Evolutionary conservation across 2,113 vertebrate species (phyloP), one percentile per base, ranked within the genome.

Genomic region (Oncorhynchus mykiss): DNA sequence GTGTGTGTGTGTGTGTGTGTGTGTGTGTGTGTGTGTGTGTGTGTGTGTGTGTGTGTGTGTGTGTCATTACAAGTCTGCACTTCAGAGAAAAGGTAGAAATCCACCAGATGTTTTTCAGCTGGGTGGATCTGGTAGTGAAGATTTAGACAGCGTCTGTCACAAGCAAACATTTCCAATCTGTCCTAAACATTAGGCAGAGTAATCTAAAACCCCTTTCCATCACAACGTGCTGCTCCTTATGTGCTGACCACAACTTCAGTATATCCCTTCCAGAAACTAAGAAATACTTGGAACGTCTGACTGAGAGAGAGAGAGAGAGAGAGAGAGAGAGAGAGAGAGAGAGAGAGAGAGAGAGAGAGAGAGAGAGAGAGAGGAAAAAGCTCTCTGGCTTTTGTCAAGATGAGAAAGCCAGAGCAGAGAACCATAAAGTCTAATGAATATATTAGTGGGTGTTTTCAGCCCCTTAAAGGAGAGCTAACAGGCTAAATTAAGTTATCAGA

Each of bases 401-500:
- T 90, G 91, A 92, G 88, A 93, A 92, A 92, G 90, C 88, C 93
- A 94, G 93, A 92, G 88, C 91, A 71, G 64, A 90, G 14, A 67
- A 89, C 90, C 90, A 91, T 93, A 92, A 93, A 94, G 91, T 91
- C 88, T 94, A 94, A 93, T 94, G 91, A 95, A 94, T 92, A 94
- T 91, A 94, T 95, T 95, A 57, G 54, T 93, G 93, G 92, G 93
- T 90, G 92, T 88, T 92, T 94, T 93, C 88, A 91, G 91, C 85
- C 74, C 90, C 92, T 92, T 92, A 93, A 94, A 95, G 92, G 89
- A 57, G 16, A 57, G 39, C 90, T 90, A 88, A 92, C 90, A 77
- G 85, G 90, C 89, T 93, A 95, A 95, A 93, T 93, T 93, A 93
- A 94, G 94, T 95, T 95, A 94, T 95, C 94, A 96, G 93, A 91